Base-by-base conservation (phyloP, 2,888 invertebrate genomes). In the Dolichopus griseipennis region DNA sequence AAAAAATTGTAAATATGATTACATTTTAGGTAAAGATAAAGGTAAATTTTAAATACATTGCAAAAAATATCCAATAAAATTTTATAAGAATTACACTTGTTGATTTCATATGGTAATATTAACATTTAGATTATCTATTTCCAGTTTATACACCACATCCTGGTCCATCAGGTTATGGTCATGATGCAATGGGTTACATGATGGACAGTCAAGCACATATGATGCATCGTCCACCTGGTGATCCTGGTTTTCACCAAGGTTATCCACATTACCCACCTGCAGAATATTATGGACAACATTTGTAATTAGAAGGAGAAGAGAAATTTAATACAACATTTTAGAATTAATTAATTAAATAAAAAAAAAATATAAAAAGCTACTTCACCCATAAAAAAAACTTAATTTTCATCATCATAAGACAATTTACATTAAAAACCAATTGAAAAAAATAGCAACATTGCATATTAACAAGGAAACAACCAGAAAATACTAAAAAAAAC, bases 141-240 rank as follows among this genome's bases (percentile, higher is more conserved):
- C 68, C 76, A 91, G 94, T 94, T 83, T 94, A 94, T 85, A 89
- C 90, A 81, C 93, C 93, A 76, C 92, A 93, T 84, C 93, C 95
- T 85, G 95, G 95, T 83, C 95, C 95, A 77, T 93, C 93, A 84
- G 94, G 93, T 78, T 97, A 97, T 86, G 95, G 95, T 84, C 96
- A 96, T 75, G 97, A 97, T 83, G 94, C 93, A 78, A 94, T 94
- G 89, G 94, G 95, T 83, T 95, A 95, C 84, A 96, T 96, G 92
- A 95, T 96, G 94, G 96, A 97, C 85, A 93, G 93, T 77, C 93
- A 94, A 85, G 87, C 88, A 79, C 93, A 93, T 85, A 95, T 95
- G 94, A 93, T 94, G 92, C 94, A 94, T 86, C 90, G 94, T 86
- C 92, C 94, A 79, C 93, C 94, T 75, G 91, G 92, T 76, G 93